These are phyloP conservation scores for Oncorhynchus keta DNA, from an alignment of 2,113 vertebrate genomes.

Conservation along the genomic window DNA sequence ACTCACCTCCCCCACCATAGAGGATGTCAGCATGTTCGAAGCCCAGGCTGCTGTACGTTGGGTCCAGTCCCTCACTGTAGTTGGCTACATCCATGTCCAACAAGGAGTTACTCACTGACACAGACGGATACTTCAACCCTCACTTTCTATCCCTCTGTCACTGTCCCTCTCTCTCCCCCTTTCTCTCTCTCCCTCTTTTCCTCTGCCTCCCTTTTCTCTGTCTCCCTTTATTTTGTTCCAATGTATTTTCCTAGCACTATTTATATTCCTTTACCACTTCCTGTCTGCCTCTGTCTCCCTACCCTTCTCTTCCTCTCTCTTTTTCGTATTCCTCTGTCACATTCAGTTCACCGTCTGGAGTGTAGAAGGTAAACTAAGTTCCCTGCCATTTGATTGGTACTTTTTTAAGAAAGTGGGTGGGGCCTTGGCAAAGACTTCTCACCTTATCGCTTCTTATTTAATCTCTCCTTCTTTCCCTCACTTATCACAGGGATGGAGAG, in stretches of 20 bases:
- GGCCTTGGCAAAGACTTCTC: constrained; percentile 59
- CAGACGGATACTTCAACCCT: constrained; percentile 71
- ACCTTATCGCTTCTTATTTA: constrained; percentile 45
- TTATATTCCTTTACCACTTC: constrained; percentile 4
- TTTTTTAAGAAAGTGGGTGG: constrained; percentile 47
- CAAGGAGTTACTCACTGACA: constrained; percentile 81
- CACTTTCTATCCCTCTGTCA: constrained; percentile 18
- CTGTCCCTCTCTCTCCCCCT: not conserved
- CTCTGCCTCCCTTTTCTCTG: not conserved
- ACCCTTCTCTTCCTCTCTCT: constrained; percentile 17
- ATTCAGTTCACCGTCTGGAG: constrained; percentile 32
- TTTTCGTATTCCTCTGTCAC: not conserved
- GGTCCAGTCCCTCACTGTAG: constrained; percentile 93
- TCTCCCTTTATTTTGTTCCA: no score
- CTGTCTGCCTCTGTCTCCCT: not conserved
- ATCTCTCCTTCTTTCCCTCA: constrained; percentile 52
- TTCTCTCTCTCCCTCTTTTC: constrained; percentile 8
- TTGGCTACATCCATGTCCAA: constrained; percentile 93
- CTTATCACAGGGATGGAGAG: constrained; percentile 67
- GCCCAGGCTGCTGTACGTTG: constrained; percentile 85
- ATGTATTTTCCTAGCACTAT: no score
- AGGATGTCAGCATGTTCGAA: constrained; percentile 92
- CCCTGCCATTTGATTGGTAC: constrained; percentile 66
- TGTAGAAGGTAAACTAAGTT: constrained; percentile 42
- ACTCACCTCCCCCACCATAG: constrained; percentile 86